phyloP scores from a whole-genome alignment of 2,113 vertebrate genomes.

The Macrotus californicus region DNA sequence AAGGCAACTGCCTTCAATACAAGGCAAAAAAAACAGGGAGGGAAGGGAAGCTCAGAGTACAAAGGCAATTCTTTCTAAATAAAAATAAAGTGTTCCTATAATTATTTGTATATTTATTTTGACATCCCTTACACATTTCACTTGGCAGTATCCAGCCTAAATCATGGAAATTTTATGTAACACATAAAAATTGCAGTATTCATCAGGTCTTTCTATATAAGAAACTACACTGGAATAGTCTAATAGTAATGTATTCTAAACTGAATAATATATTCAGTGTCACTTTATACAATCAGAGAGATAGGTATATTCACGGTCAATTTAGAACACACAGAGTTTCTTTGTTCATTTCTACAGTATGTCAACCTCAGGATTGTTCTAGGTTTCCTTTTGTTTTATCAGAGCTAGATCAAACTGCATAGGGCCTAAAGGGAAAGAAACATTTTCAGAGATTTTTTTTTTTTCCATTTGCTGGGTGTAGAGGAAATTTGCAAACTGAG shows the following conservation, averaged over 20 bases:
- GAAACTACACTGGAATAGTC: not conserved
- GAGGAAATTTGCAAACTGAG: not conserved
- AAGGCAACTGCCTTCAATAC: not conserved
- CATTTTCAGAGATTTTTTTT: not conserved
- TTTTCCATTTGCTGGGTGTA: not conserved
- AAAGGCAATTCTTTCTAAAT: not conserved
- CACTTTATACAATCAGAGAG: not conserved
- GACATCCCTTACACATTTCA: not conserved
- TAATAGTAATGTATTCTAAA: not conserved
- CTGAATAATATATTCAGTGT: not conserved
- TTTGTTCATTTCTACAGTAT: not conserved
- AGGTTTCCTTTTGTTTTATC: not conserved
- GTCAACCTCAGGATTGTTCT: not conserved
- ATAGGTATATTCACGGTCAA: not conserved
- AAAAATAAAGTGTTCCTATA: not conserved
- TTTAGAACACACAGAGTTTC: not conserved
- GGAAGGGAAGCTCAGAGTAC: not conserved
- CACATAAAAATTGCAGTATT: not conserved
- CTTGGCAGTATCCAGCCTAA: not conserved
- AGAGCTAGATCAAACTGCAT: not conserved
- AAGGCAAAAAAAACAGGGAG: not conserved
- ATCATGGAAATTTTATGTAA: not conserved
- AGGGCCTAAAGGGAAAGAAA: not conserved
- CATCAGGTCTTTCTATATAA: not conserved
- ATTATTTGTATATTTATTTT: not conserved